A percentile compares a stretch with the other conserved stretches of the same genome.
phyloP scores from a whole-genome alignment of 1,140 invertebrate genomes.

The Notospermus geniculatus region DNA sequence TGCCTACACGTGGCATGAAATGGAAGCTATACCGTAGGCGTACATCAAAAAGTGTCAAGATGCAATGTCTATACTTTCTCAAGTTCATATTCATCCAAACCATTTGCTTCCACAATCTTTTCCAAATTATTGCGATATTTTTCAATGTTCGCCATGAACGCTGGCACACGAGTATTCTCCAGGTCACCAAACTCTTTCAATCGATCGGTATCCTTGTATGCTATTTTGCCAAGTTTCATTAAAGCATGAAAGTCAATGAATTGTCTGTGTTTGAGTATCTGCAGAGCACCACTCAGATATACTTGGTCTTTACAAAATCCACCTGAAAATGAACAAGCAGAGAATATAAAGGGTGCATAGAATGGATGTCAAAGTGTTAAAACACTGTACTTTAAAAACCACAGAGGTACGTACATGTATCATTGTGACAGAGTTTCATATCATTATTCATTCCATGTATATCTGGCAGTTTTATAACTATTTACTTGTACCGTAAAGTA shows the following conservation, averaged over 20 bases:
- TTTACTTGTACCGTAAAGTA: too few species aligned
- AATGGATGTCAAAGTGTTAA: too few species aligned
- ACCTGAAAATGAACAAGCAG: slow-evolving; percentile 26
- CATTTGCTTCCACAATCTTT: slow-evolving; percentile 39
- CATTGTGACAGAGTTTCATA: too few species aligned
- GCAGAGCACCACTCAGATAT: slow-evolving; percentile 43
- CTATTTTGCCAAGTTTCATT: slow-evolving; percentile 39
- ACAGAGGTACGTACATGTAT: too few species aligned
- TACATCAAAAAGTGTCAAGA: too few species aligned
- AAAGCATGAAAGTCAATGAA: slow-evolving; percentile 41
- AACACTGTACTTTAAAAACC: too few species aligned
- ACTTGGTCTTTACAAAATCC: slow-evolving; percentile 51
- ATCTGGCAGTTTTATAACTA: too few species aligned
- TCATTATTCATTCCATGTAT: too few species aligned
- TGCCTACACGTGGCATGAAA: too few species aligned
- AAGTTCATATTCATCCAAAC: slow-evolving; percentile 33
- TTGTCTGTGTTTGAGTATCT: slow-evolving; percentile 39
- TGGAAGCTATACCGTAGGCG: too few species aligned
- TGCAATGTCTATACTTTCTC: background rate
- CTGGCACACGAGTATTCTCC: slow-evolving; percentile 38
- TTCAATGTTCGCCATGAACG: slow-evolving; percentile 41
- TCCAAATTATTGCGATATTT: slow-evolving; percentile 36
- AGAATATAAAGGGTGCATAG: background rate
- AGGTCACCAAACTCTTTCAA: slow-evolving; percentile 30
- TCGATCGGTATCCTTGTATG: slow-evolving; percentile 35